phyloP scores from a whole-genome alignment of 2,797 vertebrate species.

The Notolepis coatsorum region DNA sequence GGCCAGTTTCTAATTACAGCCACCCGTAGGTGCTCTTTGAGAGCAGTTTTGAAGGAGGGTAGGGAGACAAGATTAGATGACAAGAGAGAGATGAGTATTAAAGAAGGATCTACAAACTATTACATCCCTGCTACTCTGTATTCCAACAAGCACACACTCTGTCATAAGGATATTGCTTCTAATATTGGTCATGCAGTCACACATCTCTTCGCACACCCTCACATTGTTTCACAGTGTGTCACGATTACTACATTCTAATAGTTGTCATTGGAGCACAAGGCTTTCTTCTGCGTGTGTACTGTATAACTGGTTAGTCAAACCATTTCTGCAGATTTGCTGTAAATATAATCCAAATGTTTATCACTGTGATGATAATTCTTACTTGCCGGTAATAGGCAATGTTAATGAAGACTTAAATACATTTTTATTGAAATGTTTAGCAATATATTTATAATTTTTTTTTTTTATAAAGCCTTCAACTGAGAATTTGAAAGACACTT shows the following conservation, averaged over 20 bases:
- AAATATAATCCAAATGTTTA: slow-evolving; percentile 5
- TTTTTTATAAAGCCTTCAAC: neutral
- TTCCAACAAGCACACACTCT: neutral
- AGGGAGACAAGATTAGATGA: too few species aligned
- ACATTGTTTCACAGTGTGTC: neutral
- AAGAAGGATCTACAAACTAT: neutral
- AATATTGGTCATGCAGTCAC: neutral
- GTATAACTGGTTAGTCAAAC: too few species aligned
- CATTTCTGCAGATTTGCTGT: neutral
- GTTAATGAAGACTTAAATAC: neutral
- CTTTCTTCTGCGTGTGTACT: neutral
- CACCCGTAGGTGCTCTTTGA: too few species aligned
- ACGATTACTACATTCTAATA: neutral
- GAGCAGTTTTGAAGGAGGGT: too few species aligned
- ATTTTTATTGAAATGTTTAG: neutral
- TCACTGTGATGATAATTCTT: neutral
- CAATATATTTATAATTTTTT: neutral
- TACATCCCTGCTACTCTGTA: neutral
- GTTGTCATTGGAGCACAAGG: neutral
- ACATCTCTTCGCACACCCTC: neutral
- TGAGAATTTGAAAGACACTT: neutral
- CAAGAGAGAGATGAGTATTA: neutral
- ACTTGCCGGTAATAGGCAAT: neutral
- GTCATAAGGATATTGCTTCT: neutral
- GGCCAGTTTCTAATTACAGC: too few species aligned